phyloP scores from a whole-genome alignment of 1,140 invertebrate species.

The Anthonomus grandis region DNA sequence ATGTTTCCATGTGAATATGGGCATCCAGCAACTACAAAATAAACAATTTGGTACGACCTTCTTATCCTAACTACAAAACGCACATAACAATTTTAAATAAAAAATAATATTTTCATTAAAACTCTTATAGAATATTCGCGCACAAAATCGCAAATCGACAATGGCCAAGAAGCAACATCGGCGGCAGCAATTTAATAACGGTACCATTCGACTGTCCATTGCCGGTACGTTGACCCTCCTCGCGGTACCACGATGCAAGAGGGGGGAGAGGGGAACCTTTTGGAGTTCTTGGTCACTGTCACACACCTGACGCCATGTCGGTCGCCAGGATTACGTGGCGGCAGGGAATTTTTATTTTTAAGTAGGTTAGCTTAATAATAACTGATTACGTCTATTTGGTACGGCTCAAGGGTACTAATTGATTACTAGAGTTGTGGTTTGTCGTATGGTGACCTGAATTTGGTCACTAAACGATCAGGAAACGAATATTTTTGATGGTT shows the following conservation, averaged over 20 bases:
- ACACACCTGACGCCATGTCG: slow-evolving; percentile 33
- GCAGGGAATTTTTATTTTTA: slow-evolving; percentile 23
- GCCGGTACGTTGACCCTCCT: slow-evolving; percentile 19
- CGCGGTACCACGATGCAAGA: not conserved
- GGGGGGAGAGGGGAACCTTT: slow-evolving; percentile 13
- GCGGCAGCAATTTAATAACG: slow-evolving; percentile 18
- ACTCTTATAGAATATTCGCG: not conserved
- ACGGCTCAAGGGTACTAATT: slow-evolving; percentile 9
- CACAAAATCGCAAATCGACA: not conserved
- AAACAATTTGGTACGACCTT: too few species aligned
- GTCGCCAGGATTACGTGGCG: slow-evolving; percentile 26
- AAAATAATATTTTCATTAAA: too few species aligned
- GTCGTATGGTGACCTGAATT: slow-evolving; percentile 4
- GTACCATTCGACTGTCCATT: slow-evolving; percentile 21
- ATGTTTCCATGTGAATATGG: too few species aligned
- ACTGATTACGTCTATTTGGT: slow-evolving; percentile 19
- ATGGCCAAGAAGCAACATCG: slow-evolving; percentile 10
- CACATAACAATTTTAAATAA: too few species aligned
- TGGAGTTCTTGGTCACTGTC: slow-evolving; percentile 36
- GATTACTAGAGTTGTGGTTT: not conserved
- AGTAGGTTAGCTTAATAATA: slow-evolving; percentile 24
- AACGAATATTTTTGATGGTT: too few species aligned
- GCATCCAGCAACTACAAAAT: too few species aligned
- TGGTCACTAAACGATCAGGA: too few species aligned
- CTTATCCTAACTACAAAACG: too few species aligned